A percentile compares a stretch with the other conserved stretches of the same genome.
These are phyloP conservation scores for Thamnophis elegans DNA, from an alignment of 2,797 vertebrate species.

Conservation along the genomic window DNA sequence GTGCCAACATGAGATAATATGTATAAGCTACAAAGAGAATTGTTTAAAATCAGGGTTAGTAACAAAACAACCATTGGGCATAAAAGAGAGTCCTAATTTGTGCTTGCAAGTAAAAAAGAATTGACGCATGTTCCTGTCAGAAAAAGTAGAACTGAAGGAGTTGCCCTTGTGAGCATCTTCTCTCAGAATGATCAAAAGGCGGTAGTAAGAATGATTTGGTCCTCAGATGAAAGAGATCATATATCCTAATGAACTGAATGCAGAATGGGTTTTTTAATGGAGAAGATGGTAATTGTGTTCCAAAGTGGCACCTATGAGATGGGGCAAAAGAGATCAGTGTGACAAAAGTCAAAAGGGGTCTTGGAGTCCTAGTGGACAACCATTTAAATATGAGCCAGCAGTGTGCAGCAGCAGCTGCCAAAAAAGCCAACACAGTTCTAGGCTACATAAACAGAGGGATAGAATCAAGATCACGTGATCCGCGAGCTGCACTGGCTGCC, in stretches of 20 bases:
- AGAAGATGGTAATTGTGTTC: background rate
- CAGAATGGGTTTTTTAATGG: background rate
- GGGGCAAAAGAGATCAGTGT: background rate
- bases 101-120: background rate
- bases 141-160: background rate
- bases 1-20: background rate
- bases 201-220: background rate
- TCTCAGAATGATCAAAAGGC: background rate
- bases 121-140: background rate
- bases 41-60: background rate
- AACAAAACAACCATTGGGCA: background rate
- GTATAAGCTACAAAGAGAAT: background rate
- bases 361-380: too few species aligned
- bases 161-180: background rate
- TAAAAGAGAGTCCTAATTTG: background rate
- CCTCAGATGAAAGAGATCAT: background rate
- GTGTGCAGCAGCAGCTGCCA: too few species aligned
- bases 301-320: background rate
- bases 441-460: too few species aligned
- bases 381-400: too few species aligned
- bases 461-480: too few species aligned
- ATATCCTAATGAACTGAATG: background rate
- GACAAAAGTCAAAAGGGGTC: background rate
- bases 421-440: too few species aligned
- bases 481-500: too few species aligned